Conservation (phyloP, 2,113 vertebrate genomes). For the Machaerirhynchus nigripectus region DNA sequence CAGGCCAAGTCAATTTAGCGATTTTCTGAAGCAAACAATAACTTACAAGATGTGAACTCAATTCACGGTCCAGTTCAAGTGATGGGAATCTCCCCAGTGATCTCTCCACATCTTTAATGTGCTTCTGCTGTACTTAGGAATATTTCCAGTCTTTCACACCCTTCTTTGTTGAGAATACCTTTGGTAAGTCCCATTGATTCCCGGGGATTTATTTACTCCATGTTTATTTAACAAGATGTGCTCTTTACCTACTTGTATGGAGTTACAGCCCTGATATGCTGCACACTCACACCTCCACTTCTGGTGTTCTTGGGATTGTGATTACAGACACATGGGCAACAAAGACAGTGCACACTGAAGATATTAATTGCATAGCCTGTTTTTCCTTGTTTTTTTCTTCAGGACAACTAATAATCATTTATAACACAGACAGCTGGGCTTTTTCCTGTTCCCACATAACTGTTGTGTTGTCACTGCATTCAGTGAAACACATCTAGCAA, state of each 20-base stretch:
- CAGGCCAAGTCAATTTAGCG: not conserved
- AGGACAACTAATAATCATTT: not conserved
- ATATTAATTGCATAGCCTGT: not conserved
- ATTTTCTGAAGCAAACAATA: not conserved
- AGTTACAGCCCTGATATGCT: not conserved
- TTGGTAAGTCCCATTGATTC: not conserved
- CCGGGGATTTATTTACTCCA: not conserved
- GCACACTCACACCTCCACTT: not conserved
- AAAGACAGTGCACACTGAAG: not conserved
- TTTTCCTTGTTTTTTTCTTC: not conserved
- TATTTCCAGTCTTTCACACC: not conserved
- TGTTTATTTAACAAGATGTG: not conserved
- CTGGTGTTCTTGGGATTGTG: not conserved
- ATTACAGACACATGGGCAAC: not conserved
- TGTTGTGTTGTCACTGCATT: not conserved
- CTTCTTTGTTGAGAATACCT: not conserved
- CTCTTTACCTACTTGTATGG: not conserved
- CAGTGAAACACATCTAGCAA: not conserved
- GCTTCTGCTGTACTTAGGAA: not conserved
- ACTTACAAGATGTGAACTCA: not conserved
- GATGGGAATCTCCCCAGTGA: not conserved
- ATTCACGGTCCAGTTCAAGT: not conserved
- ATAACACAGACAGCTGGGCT: not conserved
- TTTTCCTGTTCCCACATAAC: constrained; percentile 37
- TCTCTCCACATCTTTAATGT: not conserved